Evolutionary conservation across 2,888 invertebrate species (phyloP).

Genomic region (Drosophila mimetica): DNA sequence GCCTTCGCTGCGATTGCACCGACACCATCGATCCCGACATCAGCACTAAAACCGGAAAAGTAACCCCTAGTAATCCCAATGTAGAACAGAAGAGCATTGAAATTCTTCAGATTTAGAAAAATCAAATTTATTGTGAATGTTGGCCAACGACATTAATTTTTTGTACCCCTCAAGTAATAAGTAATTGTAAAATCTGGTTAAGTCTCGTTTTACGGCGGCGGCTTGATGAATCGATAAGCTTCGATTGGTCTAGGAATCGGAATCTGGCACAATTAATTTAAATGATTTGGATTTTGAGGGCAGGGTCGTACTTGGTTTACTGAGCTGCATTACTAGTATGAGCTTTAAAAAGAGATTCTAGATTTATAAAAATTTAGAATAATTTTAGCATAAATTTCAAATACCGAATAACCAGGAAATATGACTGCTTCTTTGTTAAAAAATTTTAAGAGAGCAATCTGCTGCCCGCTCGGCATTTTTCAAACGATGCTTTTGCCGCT

Average conservation of each 20-base stretch:
- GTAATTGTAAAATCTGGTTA: background rate
- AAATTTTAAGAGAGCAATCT: background rate
- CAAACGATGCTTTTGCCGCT: slow-evolving; percentile 3
- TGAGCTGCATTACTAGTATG: background rate
- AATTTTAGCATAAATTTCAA: background rate
- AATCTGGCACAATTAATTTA: slow-evolving; percentile 60
- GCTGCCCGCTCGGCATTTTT: background rate
- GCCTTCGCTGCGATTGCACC: background rate
- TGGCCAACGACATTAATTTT: background rate
- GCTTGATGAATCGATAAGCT: slow-evolving; percentile 28
- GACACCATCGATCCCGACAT: background rate
- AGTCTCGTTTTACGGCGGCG: slow-evolving; percentile 10
- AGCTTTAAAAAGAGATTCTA: too few species aligned
- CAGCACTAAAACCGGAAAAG: background rate
- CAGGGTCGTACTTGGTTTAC: slow-evolving; percentile 43
- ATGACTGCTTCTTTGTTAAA: background rate
- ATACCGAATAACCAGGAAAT: background rate
- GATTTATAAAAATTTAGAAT: too few species aligned
- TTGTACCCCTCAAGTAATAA: slow-evolving; percentile 6
- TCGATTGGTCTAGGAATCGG: slow-evolving; percentile 13
- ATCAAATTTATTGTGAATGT: slow-evolving; percentile 26
- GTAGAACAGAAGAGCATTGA: background rate
- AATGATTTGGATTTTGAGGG: slow-evolving; percentile 57
- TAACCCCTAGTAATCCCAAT: background rate
- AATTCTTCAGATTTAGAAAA: background rate